A percentile compares a stretch with the other conserved stretches of the same genome.
Conservation (phyloP, 2,797 vertebrate genomes). For the Harpagifer antarcticus region DNA sequence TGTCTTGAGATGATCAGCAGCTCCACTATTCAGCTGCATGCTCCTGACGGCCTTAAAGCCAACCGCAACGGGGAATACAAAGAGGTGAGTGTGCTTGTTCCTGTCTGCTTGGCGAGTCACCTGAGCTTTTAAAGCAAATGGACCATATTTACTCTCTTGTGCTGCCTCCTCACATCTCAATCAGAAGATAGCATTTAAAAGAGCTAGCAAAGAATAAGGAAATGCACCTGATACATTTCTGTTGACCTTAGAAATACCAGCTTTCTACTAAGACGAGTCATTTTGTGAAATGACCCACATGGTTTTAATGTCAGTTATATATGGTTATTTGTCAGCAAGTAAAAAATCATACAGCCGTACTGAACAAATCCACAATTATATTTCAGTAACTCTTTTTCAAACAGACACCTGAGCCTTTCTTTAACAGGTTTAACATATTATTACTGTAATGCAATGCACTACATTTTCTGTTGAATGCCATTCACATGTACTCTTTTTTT, state of each 20-base stretch:
- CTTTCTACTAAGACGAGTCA: neutral
- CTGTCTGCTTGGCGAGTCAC: neutral
- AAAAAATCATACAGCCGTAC: neutral
- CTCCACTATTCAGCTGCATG: conserved; percentile 92
- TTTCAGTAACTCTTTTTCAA: neutral
- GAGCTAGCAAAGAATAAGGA: too few relatives aligned
- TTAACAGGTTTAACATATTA: neutral
- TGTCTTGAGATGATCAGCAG: conserved; percentile 94
- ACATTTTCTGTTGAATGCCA: neutral
- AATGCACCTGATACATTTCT: neutral
- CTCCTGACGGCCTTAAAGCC: conserved; percentile 92
- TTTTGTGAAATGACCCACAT: neutral
- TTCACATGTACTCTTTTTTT: neutral
- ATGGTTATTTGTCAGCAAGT: neutral
- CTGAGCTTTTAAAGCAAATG: neutral
- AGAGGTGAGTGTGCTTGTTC: conserved; percentile 84
- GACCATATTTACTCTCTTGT: neutral
- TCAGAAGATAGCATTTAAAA: neutral
- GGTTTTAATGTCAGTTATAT: conserved; percentile 5
- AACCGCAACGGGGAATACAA: conserved; percentile 95
- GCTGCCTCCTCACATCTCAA: neutral
- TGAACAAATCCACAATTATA: neutral
- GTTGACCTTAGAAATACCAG: neutral
- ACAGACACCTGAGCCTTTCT: neutral
- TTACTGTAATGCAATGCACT: too few relatives aligned